phyloP scores from a whole-genome alignment of 2,888 invertebrate species.

The Eupithecia abbreviata region DNA sequence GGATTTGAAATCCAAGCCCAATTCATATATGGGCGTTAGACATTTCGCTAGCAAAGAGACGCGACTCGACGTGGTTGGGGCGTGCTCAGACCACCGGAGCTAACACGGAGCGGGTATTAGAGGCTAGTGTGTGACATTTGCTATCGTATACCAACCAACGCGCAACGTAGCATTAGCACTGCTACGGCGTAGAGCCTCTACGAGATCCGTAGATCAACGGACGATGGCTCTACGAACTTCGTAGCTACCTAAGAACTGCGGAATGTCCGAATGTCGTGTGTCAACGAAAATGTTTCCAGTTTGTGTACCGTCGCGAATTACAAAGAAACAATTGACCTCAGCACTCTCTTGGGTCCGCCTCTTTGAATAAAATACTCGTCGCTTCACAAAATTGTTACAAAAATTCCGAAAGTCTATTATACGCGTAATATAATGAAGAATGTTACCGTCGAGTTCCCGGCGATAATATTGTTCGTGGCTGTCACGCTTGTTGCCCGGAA shows the following conservation, averaged over 20 bases:
- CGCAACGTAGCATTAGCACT: background rate
- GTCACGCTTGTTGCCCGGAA: constrained; percentile 19
- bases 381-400: background rate
- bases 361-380: constrained; percentile 1
- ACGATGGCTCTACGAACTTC: background rate
- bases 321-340: background rate
- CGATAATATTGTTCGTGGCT: constrained; percentile 19
- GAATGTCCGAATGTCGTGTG: background rate
- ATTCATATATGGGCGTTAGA: background rate
- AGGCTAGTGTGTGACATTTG: no score
- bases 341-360: background rate
- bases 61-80: background rate
- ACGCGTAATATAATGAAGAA: constrained; percentile 23
- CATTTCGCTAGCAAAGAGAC: background rate
- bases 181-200: constrained; percentile 20
- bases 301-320: background rate
- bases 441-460: constrained; percentile 17
- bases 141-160: background rate
- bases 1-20: background rate
- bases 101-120: background rate
- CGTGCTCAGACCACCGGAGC: background rate
- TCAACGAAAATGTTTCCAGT: constrained; percentile 1
- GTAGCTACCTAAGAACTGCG: background rate
- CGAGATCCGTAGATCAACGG: constrained; percentile 4
- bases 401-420: background rate